Evolutionary conservation across 2,113 vertebrate species (phyloP).

Genomic region (Dicrurus megarhynchus): DNA sequence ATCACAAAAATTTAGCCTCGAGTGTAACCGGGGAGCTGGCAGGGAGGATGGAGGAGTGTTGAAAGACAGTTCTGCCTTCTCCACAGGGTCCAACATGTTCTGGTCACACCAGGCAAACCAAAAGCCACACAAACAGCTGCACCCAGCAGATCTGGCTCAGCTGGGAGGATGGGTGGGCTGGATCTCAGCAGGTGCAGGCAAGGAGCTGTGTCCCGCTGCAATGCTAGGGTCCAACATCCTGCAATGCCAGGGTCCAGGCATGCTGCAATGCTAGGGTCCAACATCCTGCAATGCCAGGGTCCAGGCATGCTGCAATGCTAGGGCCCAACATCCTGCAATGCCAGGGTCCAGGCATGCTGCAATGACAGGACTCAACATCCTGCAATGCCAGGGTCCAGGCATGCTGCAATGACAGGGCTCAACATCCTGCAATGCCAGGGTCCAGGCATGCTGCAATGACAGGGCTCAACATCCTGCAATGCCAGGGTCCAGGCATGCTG

Average conservation of each 20-base stretch:
- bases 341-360: background rate
- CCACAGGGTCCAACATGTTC: accelerated
- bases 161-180: background rate
- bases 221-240: background rate
- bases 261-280: accelerated
- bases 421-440: background rate
- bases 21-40: accelerated
- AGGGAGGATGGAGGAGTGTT: background rate
- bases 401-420: too few species aligned
- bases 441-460: too few species aligned
- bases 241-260: background rate
- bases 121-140: background rate
- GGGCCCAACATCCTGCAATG: background rate
- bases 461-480: too few species aligned
- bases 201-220: accelerated
- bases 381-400: background rate
- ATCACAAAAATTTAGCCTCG: background rate
- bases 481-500: background rate
- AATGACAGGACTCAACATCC: background rate
- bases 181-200: background rate
- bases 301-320: background rate
- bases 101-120: background rate
- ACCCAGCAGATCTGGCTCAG: background rate
- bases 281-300: background rate
- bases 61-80: background rate